Evolutionary conservation across 1,140 invertebrate genomes (phyloP), one percentile per base, ranked within the genome.

Genomic region (Hycleus phaleratus): DNA sequence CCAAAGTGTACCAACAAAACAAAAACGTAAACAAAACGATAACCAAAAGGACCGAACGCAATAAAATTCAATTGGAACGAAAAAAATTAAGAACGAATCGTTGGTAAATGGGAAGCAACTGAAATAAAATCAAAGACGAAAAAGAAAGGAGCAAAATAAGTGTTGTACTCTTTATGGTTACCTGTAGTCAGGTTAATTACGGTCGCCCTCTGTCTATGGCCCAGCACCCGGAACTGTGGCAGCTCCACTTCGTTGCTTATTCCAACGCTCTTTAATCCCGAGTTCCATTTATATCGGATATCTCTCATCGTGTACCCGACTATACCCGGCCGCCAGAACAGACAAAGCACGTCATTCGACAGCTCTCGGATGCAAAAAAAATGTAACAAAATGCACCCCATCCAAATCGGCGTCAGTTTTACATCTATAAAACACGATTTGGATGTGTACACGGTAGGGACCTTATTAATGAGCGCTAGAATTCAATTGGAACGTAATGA

Each of bases 241-340:
- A 95, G 82, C 82, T 92, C 87, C 78, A 94, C 90, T 77, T 93
- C 88, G 77, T 84, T 86, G 81, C 88, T 87, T 81, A 94, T 90
- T 76, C 88, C 88, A 77, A 94, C 90, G 78, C 90, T 93, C 75
- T 85, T 82, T 76, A 83, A 80, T 75, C 90, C 88, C 78, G 87
- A 84, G 79, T 87, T 86, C 93, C 93, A 96, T 82, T 88, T 91
- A 84, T 96, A 97, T 77, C 88, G 86, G 82, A 97, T 96, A 85
- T 97, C 93, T 81, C 87, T 88, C 86, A 93, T 95, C 81, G 90
- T 93, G 86, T 95, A 96, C 81, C 93, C 93, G 87, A 95, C 92
- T 91, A 70, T 62, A 64, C 69, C 68, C 40, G 9, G 40, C 40
- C 79, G 79, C 75, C 77, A 82, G 77, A 79, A 79, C 75, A 79